A percentile compares a stretch with the other conserved stretches of the same genome.
These are phyloP conservation scores for Drosophila peninsularis DNA, from an alignment of 2,888 invertebrate species.

Conservation along the genomic window DNA sequence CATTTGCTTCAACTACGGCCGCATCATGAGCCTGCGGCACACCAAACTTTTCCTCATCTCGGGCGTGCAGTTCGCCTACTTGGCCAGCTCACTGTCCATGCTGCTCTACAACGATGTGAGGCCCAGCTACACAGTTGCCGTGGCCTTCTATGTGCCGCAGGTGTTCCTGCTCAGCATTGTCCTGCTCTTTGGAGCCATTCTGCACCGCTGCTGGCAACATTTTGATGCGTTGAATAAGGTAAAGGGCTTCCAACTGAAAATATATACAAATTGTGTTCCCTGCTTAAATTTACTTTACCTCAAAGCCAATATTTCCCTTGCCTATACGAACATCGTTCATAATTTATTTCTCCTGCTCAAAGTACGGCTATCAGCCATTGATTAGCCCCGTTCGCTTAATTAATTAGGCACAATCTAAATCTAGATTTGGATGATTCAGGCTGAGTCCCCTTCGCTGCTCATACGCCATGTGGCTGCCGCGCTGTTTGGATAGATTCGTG, in stretches of 20 bases:
- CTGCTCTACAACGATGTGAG: conserved; percentile 76
- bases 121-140: conserved; percentile 81
- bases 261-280: neutral
- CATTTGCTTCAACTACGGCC: conserved; percentile 79
- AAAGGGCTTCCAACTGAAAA: conserved; percentile 18
- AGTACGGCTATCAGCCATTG: neutral
- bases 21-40: conserved; percentile 75
- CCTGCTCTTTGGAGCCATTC: conserved; percentile 75
- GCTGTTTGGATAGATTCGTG: conserved; percentile 41
- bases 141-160: conserved; percentile 83
- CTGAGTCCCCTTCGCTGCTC: conserved; percentile 13
- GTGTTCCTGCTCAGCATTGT: conserved; percentile 81
- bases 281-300: neutral
- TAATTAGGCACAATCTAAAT: conserved; percentile 18
- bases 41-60: conserved; percentile 64
- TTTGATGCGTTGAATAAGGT: conserved; percentile 81
- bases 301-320: neutral
- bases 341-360: neutral
- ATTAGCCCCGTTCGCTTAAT: conserved; percentile 15
- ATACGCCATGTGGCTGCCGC: conserved; percentile 55
- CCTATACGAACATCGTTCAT: neutral
- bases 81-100: conserved; percentile 79
- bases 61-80: conserved; percentile 72
- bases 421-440: neutral
- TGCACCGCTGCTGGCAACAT: conserved; percentile 77